Evolutionary conservation across 2,888 invertebrate genomes (phyloP).

Genomic region (Tupiocoris notatus): DNA sequence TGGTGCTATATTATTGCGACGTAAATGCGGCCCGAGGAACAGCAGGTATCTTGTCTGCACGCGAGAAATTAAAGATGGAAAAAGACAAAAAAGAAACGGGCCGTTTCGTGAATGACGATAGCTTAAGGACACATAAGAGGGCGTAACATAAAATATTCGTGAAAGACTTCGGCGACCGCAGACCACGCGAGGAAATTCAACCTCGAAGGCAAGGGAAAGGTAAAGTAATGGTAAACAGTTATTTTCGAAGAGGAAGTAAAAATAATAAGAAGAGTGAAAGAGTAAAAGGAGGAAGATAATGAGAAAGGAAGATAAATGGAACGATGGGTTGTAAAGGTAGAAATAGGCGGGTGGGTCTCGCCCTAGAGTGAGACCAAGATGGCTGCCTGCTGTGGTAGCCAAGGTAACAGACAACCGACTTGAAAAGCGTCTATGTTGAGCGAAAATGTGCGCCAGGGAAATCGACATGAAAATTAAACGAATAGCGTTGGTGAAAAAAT

Average conservation of each 20-base stretch:
- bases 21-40: too few relatives aligned
- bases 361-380: constrained; percentile 8
- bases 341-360: background rate
- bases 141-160: background rate
- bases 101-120: too few relatives aligned
- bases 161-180: background rate
- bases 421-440: background rate
- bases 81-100: background rate
- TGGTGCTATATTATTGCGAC: too few relatives aligned
- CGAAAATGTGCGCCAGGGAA: too few relatives aligned
- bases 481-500: too few relatives aligned
- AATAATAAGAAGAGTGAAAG: background rate
- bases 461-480: too few relatives aligned
- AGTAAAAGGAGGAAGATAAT: background rate
- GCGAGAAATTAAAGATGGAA: background rate
- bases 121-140: background rate
- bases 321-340: background rate
- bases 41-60: background rate
- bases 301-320: background rate
- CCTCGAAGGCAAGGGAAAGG: background rate
- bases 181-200: too few relatives aligned
- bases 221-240: background rate
- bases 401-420: background rate
- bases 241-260: background rate
- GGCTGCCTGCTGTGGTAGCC: background rate